phyloP scores from a whole-genome alignment of 2,888 invertebrate genomes.

The Lissocephala sabroskyi region DNA sequence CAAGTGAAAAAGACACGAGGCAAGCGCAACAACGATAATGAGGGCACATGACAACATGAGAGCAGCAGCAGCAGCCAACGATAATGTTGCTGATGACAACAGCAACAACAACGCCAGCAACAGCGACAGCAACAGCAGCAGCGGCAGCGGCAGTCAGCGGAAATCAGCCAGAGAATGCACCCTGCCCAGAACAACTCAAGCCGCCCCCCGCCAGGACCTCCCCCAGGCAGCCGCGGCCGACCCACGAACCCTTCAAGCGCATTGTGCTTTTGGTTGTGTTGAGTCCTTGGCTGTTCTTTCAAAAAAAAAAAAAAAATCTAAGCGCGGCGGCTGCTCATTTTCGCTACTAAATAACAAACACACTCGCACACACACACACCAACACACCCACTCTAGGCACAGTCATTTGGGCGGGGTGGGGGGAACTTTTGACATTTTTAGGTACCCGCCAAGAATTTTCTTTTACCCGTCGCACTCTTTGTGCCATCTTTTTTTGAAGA shows the following conservation, averaged over 20 bases:
- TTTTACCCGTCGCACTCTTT: constrained; percentile 1
- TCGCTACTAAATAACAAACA: constrained; percentile 58
- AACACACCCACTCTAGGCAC: constrained; percentile 48
- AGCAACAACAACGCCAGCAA: constrained; percentile 12
- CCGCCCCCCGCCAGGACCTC: constrained; percentile 6
- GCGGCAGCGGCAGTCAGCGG: constrained; percentile 36
- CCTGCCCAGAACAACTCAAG: constrained; percentile 8
- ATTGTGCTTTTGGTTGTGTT: no score
- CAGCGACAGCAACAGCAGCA: constrained; percentile 5
- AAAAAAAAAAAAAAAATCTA: constrained; percentile 23
- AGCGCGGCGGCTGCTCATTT: constrained; percentile 56
- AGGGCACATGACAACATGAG: constrained; percentile 28
- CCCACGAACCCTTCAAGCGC: constrained; percentile 35
- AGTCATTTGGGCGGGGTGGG: not conserved
- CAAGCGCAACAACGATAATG: constrained; percentile 31
- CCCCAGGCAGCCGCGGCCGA: constrained; percentile 13
- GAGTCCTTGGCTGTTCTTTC: constrained; percentile 25
- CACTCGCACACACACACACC: not conserved
- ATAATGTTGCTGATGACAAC: constrained; percentile 25
- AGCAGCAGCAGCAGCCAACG: constrained; percentile 23
- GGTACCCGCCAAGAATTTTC: constrained; percentile 5
- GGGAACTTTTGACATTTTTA: not conserved
- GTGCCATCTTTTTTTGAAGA: not conserved
- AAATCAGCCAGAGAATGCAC: constrained; percentile 55
- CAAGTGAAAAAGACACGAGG: constrained; percentile 40